Conservation (phyloP, 2,888 invertebrate genomes). For the Drosophila pegasa region DNA sequence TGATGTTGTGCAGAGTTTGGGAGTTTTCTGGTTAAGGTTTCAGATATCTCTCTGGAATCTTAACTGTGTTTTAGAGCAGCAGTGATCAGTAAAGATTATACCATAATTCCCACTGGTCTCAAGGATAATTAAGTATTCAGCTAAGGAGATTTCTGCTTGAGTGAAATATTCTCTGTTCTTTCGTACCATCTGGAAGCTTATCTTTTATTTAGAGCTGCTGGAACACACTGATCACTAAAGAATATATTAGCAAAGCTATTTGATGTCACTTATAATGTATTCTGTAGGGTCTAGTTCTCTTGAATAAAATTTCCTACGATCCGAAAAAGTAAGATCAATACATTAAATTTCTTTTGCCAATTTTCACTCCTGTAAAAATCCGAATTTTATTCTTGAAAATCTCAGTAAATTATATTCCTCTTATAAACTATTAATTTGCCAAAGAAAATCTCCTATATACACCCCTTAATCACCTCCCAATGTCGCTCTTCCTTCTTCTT, state of each 20-base stretch:
- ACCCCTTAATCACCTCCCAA: neutral
- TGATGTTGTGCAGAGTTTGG: neutral
- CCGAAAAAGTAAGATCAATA: neutral
- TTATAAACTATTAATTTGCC: too few species aligned
- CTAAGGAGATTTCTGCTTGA: neutral
- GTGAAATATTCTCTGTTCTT: neutral
- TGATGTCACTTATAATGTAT: too few species aligned
- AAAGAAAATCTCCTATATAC: neutral
- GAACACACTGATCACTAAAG: neutral
- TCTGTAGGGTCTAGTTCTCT: neutral
- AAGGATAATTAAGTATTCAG: too few species aligned
- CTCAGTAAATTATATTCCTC: too few species aligned
- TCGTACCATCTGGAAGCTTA: neutral
- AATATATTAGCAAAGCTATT: too few species aligned
- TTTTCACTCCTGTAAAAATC: too few species aligned
- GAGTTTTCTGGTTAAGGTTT: neutral
- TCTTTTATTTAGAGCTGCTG: neutral
- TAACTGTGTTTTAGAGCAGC: neutral
- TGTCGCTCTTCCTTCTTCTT: constrained; percentile 81
- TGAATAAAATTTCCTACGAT: neutral
- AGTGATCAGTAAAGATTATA: too few species aligned
- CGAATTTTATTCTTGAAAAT: too few species aligned
- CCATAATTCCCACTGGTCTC: too few species aligned
- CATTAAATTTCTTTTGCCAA: neutral
- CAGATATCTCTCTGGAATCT: too few species aligned